Conservation (phyloP, 2,888 invertebrate genomes). For the Pristionchus mayeri region DNA sequence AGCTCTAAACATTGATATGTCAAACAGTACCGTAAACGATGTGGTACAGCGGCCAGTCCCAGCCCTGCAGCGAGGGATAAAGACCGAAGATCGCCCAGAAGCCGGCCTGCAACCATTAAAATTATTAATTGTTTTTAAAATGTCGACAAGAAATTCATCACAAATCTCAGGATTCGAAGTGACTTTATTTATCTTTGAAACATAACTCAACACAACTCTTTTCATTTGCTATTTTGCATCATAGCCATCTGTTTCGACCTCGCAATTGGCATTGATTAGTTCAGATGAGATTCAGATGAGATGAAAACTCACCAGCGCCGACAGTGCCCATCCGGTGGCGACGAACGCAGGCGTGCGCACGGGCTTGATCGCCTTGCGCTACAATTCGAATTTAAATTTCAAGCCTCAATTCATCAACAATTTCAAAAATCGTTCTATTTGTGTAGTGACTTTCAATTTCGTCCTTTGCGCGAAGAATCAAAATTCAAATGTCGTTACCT, state of each 20-base stretch:
- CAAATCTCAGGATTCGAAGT: background rate
- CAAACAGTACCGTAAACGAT: slow-evolving; percentile 75
- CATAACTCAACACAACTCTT: no score
- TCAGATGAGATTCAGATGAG: no score
- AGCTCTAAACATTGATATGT: no score
- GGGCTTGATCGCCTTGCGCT: slow-evolving; percentile 50
- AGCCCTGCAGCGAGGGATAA: slow-evolving; percentile 74
- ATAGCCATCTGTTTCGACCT: no score
- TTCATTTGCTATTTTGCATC: background rate
- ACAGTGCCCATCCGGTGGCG: slow-evolving; percentile 65
- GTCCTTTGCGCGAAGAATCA: background rate
- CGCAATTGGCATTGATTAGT: no score
- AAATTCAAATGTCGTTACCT: slow-evolving; percentile 42
- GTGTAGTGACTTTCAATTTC: background rate
- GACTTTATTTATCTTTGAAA: background rate
- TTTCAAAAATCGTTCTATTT: background rate
- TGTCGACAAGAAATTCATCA: background rate
- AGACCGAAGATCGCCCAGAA: slow-evolving; percentile 74
- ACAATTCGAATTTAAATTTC: slow-evolving; percentile 9
- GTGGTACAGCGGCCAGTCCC: slow-evolving; percentile 75
- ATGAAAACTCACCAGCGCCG: slow-evolving; percentile 48
- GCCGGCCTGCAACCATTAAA: slow-evolving; percentile 49
- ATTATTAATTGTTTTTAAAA: background rate
- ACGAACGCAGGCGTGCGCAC: slow-evolving; percentile 57
- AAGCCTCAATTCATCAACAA: background rate